Base-by-base conservation (phyloP, 2,797 vertebrate genomes). In the Spinus olivaceus region DNA sequence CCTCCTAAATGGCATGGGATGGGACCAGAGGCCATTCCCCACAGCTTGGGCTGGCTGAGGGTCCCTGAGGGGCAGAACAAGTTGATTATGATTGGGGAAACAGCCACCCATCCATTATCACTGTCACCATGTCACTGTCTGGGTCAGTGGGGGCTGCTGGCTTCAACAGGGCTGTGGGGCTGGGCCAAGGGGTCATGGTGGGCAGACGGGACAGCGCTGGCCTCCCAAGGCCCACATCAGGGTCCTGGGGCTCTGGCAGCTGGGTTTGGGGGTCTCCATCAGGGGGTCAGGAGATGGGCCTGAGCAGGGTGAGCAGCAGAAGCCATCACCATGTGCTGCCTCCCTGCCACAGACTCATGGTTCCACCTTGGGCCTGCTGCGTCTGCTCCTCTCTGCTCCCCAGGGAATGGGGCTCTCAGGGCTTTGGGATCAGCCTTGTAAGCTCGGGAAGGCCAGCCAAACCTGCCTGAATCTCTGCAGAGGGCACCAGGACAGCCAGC, bases 321-420 rank as follows among this genome's bases (percentile, higher is more conserved):
- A 70, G 49, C 25, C 41, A 47, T 6, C 56, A 8, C 56, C 56
- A 2, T 6, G 41, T 12, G 30, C 41, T 69, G 24, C 56, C 33
- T 25, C 73, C 41, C 21, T 54, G 49, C 72, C 33, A 22, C 5
- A 0, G 24, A 21, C 10, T 10, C 21, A 1, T 14, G 0, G 0
- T 6, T 17, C 3, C 1, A 9, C 47, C 54, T 37, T 8, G 39
- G 46, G 10, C 24, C 41, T 54, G 83, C 41, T 41, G 30, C 64
- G 8, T 8, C 23, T 13, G 14, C 30, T 47, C 18, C 63, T 35
- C 27, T 49, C 46, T 9, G 5, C 37, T 69, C 15, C 53, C 17
- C n/a, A 7, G 49, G n/a, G n/a, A 81, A 23, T 0, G 0, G 0
- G 14, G 19, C 9, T 14, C 67, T 51, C 28, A 14, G 46, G 25